Percentiles rank a stretch among this genome's conserved stretches.
Conservation (phyloP, 2,797 vertebrate species). For the Saxicola maurus region DNA sequence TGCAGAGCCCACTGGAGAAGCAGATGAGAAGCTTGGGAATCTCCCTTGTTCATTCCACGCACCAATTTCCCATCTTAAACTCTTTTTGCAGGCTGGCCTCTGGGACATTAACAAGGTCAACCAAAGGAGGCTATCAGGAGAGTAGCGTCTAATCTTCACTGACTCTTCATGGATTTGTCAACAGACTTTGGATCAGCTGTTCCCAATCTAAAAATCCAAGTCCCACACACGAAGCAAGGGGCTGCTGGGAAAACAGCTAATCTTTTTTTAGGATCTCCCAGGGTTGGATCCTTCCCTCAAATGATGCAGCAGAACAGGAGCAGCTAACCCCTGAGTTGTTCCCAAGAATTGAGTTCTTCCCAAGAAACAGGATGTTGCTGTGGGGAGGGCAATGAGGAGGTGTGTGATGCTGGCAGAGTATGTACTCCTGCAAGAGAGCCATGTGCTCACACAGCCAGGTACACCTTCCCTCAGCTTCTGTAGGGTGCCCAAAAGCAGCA, state of each 20-base stretch:
- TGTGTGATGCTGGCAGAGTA: neutral
- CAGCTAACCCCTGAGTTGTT: neutral
- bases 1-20: neutral
- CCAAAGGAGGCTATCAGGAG: neutral
- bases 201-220: conserved; percentile 15
- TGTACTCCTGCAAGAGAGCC: neutral
- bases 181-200: conserved; percentile 23
- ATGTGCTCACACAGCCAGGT: accelerated
- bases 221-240: neutral
- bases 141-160: neutral
- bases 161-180: conserved; percentile 13
- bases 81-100: neutral
- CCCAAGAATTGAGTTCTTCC: neutral
- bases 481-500: neutral
- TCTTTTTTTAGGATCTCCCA: neutral
- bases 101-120: conserved; percentile 13
- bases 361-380: neutral
- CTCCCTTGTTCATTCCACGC: neutral
- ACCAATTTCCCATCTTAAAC: neutral
- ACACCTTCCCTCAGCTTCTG: neutral
- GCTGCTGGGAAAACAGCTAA: conserved; percentile 1
- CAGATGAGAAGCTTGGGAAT: neutral
- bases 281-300: neutral
- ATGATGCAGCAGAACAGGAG: neutral
- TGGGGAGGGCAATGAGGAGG: neutral